Evolutionary conservation across 2,113 vertebrate genomes (phyloP).

Genomic region (Mellivora capensis): DNA sequence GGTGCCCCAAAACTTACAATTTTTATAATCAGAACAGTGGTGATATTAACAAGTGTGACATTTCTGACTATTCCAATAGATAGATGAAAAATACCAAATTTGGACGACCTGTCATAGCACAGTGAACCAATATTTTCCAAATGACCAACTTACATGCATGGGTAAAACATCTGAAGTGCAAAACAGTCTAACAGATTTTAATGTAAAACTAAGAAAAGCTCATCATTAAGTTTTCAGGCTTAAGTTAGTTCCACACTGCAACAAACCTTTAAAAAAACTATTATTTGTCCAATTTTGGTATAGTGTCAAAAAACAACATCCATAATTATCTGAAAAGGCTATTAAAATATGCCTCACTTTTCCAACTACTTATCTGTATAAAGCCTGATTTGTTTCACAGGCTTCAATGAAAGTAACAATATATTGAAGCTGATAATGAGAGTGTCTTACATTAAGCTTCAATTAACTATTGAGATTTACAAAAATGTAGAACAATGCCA

Average conservation of each 20-base stretch:
- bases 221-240: not conserved
- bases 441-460: not conserved
- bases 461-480: not conserved
- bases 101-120: not conserved
- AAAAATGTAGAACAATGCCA: not conserved
- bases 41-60: not conserved
- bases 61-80: not conserved
- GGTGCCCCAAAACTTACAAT: not conserved
- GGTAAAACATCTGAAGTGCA: not conserved
- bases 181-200: not conserved
- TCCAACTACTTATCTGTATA: not conserved
- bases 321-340: not conserved
- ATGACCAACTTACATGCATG: not conserved
- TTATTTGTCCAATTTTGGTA: not conserved
- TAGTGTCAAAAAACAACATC: not conserved
- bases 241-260: not conserved
- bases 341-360: conserved; percentile 2
- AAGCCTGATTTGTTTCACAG: not conserved
- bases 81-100: not conserved
- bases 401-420: not conserved
- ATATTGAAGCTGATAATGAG: not conserved
- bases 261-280: not conserved
- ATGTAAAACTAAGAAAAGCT: not conserved
- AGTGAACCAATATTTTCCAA: not conserved
- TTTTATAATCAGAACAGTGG: not conserved